Base-by-base conservation (phyloP, 2,888 invertebrate species). In the Nasonovia ribisnigri region DNA sequence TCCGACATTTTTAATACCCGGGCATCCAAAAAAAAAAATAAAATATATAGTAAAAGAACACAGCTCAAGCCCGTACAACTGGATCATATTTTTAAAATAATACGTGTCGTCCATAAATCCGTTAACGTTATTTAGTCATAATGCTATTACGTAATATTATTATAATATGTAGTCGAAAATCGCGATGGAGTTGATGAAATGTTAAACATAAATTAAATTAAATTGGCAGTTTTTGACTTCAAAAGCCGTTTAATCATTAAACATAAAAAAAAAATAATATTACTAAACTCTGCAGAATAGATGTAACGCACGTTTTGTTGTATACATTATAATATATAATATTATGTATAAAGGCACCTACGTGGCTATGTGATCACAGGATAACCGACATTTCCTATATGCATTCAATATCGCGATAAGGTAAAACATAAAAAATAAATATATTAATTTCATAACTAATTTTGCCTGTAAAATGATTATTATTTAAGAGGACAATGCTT, bases 61-160 rank as follows among this genome's bases (percentile, higher is more conserved):
- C 87, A 36, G 87, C 24, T 36, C 42, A 13, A 42, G 57, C 29
- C 1, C 29, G 4, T 13, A 26, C 84, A 86, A 57, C n/a, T 42
- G 84, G 91, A 91, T 91, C 86, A 91, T 54, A 54, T 84, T 84
- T 16, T 51, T n/a, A 16, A 51, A 54, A 54, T 43, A 29, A 8
- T 20, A 77, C 20, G 20, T 20, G 77, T 77, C 36, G 77, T 20
- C 36, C 20, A 8, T 77, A 77, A 77, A 77, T 77, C 77, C 77
- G 36, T 24, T 77, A 20, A 77, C 36, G 36, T 20, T 77, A 42
- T 20, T 77, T 77, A 77, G 20, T 77, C 77, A 36, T 20, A 77
- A 77, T 36, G 88, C 36, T 51, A 87, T 48, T 46, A 48, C n/a
- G n/a, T 87, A 26, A 86, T 86, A 46, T 86, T 46, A 46, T 48